Conservation (phyloP, 2,888 invertebrate species). For the Calliopum simillimum region DNA sequence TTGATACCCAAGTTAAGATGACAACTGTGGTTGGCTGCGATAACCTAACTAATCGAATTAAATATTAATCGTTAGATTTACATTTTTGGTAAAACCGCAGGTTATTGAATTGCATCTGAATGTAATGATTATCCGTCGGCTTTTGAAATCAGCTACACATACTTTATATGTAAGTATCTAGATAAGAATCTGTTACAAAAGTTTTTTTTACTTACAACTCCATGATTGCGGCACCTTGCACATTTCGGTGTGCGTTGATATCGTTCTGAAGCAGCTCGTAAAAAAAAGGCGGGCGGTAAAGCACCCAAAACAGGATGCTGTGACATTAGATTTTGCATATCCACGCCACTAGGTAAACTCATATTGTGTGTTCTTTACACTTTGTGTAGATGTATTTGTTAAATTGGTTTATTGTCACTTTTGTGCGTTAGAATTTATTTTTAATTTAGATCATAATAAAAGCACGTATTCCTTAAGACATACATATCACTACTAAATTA, state of each 20-base stretch:
- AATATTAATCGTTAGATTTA: too few species aligned
- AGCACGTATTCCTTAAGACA: too few species aligned
- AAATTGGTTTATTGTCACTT: too few species aligned
- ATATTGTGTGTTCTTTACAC: conserved; percentile 72
- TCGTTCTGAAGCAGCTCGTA: conserved; percentile 89
- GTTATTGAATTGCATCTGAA: too few species aligned
- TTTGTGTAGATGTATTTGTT: neutral
- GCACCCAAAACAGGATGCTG: conserved; percentile 86
- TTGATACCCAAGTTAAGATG: too few species aligned
- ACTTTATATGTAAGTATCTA: too few species aligned
- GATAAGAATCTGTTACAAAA: neutral
- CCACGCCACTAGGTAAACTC: conserved; percentile 88
- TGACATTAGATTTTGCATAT: conserved; percentile 87
- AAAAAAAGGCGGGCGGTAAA: conserved; percentile 87
- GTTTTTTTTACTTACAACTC: conserved; percentile 83
- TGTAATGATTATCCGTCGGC: neutral
- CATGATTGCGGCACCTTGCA: conserved; percentile 97
- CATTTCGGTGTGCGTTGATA: conserved; percentile 98
- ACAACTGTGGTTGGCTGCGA: too few species aligned
- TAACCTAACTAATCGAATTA: too few species aligned
- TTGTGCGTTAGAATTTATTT: too few species aligned
- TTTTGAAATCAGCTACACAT: neutral
- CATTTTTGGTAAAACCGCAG: too few species aligned
- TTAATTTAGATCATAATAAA: too few species aligned
- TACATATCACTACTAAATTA: neutral